Base-by-base conservation (phyloP, 2,888 invertebrate species). In the Heteromurus nitidus region DNA sequence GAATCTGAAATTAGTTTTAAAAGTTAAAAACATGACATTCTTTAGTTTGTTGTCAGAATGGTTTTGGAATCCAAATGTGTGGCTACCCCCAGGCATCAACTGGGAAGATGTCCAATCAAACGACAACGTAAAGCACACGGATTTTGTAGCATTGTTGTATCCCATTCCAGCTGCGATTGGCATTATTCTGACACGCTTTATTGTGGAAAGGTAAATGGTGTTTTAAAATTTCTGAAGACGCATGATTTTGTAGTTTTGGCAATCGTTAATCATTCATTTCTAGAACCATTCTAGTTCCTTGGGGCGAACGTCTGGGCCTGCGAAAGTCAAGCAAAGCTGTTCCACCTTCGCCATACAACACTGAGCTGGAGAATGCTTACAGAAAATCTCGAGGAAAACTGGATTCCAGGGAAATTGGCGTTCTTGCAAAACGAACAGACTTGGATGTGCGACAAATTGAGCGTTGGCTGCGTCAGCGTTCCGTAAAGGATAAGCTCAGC, bases 51-150 rank as follows among this genome's bases (percentile, higher is more conserved):
- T 87, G 85, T 90, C 89, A 82, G 89, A 90, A 82, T 89, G 90
- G 87, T 94, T 95, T 90, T 96, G 96, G 97, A 93, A 93, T 88
- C 94, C 95, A 89, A 90, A 92, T 89, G 91, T 98, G 88, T 98
- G 98, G 98, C 92, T 98, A 88, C 97, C 97, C 87, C 95, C 95
- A 86, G 96, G 96, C 90, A 93, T 93, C 82, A 95, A 95, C 87
- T 98, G 98, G 98, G 92, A 92, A 76, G 95, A 96, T 89, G 92
- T 97, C 76, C 92, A 93, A 87, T 95, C 96, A 65, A 93, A 93
- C 88, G 92, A 92, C 84, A 88, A 88, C 67, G 70, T 94, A 79
- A 91, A 92, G 86, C 95, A 95, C 90, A 93, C 95, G 80, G 93
- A 96, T 88, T 89, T 89, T 82, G 92, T 92, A 88, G 95, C 97